Conservation (phyloP, 2,797 vertebrate genomes). For the Anisognathus igniventris region DNA sequence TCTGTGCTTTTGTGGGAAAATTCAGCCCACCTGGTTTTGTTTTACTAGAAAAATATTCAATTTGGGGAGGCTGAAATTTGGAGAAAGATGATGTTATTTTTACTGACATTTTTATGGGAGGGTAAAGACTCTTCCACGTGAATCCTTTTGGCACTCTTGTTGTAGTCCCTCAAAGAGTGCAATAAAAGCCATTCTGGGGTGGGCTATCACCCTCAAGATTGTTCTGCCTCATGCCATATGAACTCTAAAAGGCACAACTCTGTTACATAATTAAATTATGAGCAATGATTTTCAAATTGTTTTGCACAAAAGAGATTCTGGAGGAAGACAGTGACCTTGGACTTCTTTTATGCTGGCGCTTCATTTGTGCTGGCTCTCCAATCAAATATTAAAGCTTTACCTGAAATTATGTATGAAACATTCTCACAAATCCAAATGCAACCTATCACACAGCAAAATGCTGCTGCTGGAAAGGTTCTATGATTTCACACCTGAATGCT, state of each 20-base stretch:
- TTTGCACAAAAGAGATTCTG: neutral
- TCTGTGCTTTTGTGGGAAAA: neutral
- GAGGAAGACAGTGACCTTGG: neutral
- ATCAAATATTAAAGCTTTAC: constrained; percentile 3
- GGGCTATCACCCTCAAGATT: neutral
- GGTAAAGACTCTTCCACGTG: neutral
- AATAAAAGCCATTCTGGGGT: neutral
- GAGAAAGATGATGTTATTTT: neutral
- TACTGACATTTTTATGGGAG: neutral
- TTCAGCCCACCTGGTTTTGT: neutral
- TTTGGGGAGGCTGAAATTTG: neutral
- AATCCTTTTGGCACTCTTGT: neutral
- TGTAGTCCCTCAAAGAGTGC: neutral
- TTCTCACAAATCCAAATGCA: neutral
- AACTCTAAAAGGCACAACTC: neutral
- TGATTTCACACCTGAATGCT: constrained; percentile 19
- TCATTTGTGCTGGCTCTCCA: neutral
- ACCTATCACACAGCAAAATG: neutral
- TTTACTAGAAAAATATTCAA: neutral
- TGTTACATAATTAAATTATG: neutral
- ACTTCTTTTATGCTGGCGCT: neutral
- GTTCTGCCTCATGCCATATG: neutral
- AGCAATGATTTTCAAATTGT: neutral
- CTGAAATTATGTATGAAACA: neutral
- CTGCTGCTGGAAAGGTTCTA: neutral